Evolutionary conservation across 2,888 invertebrate genomes (phyloP).

Genomic region (Eutolmus rufibarbis): DNA sequence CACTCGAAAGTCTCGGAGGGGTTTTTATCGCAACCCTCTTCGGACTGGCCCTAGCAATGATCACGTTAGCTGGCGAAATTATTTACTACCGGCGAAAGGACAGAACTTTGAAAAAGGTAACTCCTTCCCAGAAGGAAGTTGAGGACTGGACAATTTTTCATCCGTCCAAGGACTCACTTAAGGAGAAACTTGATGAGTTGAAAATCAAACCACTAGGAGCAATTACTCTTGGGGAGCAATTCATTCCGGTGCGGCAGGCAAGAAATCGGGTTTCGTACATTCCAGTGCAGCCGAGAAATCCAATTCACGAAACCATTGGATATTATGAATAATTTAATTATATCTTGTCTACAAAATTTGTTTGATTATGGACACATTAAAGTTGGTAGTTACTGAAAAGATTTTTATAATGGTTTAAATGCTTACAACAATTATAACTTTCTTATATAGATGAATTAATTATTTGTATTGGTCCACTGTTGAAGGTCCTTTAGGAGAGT

Average conservation of each 20-base stretch:
- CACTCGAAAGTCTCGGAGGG: conserved; percentile 88
- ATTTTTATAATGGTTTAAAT: background rate
- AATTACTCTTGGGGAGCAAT: conserved; percentile 43
- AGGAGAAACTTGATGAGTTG: background rate
- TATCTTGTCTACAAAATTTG: background rate
- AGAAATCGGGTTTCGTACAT: conserved; percentile 28
- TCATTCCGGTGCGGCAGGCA: conserved; percentile 28
- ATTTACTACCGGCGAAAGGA: conserved; percentile 74
- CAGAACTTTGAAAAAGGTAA: conserved; percentile 51
- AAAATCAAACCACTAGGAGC: background rate
- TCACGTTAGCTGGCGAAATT: conserved; percentile 82
- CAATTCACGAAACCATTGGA: background rate
- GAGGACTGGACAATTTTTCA: background rate
- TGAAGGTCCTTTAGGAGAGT: conserved; percentile 2
- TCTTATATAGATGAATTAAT: background rate
- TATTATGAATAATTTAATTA: background rate
- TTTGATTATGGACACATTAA: background rate
- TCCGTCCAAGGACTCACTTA: background rate
- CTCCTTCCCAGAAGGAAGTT: conserved; percentile 50
- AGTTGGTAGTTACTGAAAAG: background rate
- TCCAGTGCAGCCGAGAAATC: conserved; percentile 26
- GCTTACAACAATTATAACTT: background rate
- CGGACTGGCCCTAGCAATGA: conserved; percentile 83
- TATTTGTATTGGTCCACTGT: background rate
- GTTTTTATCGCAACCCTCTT: conserved; percentile 90